Evolutionary conservation across 2,113 vertebrate genomes (phyloP), one percentile per base, ranked within the genome.

Genomic region (Nerophis ophidion): DNA sequence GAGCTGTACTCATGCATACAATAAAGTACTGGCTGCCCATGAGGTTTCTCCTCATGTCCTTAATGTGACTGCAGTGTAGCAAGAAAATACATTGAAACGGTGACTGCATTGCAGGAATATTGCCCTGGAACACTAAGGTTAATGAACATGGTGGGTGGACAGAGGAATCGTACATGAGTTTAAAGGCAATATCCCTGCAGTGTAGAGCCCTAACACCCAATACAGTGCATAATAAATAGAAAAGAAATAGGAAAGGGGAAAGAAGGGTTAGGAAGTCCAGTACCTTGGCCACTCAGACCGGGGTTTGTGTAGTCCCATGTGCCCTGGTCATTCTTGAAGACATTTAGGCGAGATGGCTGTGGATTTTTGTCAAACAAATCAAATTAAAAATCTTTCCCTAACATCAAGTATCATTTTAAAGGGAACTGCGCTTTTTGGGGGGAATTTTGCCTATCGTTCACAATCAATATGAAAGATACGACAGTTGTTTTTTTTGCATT

Each of bases 281-380:
- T 96, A 98, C 96, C 95, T 98, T 98, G 93, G 82, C 94, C 93
- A 77, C 92, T 93, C 81, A 96, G 89, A 72, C 89, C 93, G 48
- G 96, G 95, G 78, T 98, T 98, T 68, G 95, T 96, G 83, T 98
- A 98, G 66, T 98, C 96, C 95, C 96, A 98, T 0, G 96, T 98
- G 81, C 98, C 96, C 81, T 96, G 95, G 83, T 98, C 96, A 0
- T 98, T 98, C 90, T 95, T 98, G 87, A 98, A 98, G 63, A 98
- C 96, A 42, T 98, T 98, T 75, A 98, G 92, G 44, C 95, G 93
- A 0, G 95, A 91, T 33, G 96, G 96, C 95, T 98, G 83, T 59
- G 10, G 3, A 72, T 71, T 68, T 16, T 16, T 66, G 9, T 47
- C 13, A 60, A 19, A 44, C 11, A 54, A 60, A 61, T 9, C 38